Base-by-base conservation (phyloP, 2,888 invertebrate species). In the Lasioglossum pauxillum region DNA sequence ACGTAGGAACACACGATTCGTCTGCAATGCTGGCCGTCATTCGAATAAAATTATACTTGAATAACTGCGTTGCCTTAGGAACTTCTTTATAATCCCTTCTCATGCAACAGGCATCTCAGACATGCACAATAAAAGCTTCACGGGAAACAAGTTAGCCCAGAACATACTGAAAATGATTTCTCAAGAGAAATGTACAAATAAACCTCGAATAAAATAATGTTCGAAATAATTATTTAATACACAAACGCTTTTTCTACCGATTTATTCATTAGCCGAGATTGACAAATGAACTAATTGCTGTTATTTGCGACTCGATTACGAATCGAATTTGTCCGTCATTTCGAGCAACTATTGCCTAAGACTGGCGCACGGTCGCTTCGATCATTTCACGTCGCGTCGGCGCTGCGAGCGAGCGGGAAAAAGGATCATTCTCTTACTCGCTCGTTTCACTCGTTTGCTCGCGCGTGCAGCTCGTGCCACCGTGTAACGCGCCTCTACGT, bases 391-490 rank as follows among this genome's bases (percentile, higher is more conserved):
- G 67, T 67, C 69, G 35, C 31, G 67, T 67, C 69, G 35, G n/a
- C 72, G 82, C 31, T 72, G 84, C 77, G 82, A 88, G 82, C 87
- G 84, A 74, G 80, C 69, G 79, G 85, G 67, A 53, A 64, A 38
- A 35, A 23, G 67, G 83, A 78, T 72, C 80, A 53, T 75, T 69
- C 64, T 27, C 16, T 67, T n/a, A 10, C 53, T 53, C 53, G 53
- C 53, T 53, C 53, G 53, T 53, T 53, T 53, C 53, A 53, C 53
- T 53, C 53, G 53, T 31, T 31, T 31, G 67, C 67, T 67, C 35
- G 67, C 67, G 31, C 67, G 35, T 16, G 74, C 75, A 84, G 86
- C 85, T 90, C 91, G 86, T 90, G 89, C 88, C 87, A 84, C 78
- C 83, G 87, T 83, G 83, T 87, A 83, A 69, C 77, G 84, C 80